Evolutionary conservation across 2,113 vertebrate species (phyloP).

Genomic region (Petaurus breviceps): DNA sequence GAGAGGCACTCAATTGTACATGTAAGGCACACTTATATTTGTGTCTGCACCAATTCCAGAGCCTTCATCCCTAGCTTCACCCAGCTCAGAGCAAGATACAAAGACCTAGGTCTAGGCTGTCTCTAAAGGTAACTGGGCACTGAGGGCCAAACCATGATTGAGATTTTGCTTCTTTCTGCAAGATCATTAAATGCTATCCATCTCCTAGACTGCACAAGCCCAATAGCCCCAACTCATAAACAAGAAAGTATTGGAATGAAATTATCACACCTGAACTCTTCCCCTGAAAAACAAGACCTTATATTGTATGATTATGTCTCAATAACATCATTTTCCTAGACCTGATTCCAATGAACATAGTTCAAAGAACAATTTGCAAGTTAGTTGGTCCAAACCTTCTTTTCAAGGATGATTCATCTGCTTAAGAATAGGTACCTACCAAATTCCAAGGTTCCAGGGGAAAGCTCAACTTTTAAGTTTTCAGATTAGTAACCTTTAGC

Average conservation of each 20-base stretch:
- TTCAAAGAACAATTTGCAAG: neutral
- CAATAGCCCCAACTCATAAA: rapidly evolving
- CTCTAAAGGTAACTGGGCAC: slow-evolving; percentile 7
- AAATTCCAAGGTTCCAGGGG: neutral
- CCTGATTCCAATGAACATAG: neutral
- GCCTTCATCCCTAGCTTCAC: neutral
- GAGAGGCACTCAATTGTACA: slow-evolving; percentile 58
- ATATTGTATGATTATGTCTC: neutral
- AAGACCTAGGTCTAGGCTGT: neutral
- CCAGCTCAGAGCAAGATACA: slow-evolving; percentile 5
- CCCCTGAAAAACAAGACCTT: too few relatives aligned
- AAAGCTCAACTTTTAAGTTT: neutral
- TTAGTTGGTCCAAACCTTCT: neutral
- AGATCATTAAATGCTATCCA: neutral
- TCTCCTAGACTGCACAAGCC: neutral
- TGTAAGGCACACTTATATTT: slow-evolving; percentile 51
- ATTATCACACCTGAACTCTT: neutral
- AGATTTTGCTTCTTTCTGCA: neutral
- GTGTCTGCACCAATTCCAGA: neutral
- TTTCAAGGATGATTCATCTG: neutral
- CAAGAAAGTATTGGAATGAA: neutral
- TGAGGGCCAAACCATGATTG: neutral
- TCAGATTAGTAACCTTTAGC: neutral
- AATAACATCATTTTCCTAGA: neutral
- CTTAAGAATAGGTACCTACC: neutral